Percentiles rank a stretch among this genome's conserved stretches.
phyloP scores from a whole-genome alignment of 1,140 invertebrate species.

The Mylabris phalerata region DNA sequence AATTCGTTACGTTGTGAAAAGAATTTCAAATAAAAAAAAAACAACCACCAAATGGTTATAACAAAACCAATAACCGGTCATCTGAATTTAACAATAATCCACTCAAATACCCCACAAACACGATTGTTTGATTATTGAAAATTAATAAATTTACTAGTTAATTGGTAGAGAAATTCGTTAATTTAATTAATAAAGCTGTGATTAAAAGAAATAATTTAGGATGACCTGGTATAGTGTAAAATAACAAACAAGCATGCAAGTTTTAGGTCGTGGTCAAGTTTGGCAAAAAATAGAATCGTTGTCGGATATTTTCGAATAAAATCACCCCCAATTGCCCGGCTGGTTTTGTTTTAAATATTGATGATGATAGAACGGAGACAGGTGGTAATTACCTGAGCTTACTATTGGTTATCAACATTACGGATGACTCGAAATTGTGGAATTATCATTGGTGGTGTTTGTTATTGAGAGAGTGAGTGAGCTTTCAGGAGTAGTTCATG shows the following conservation, averaged over 20 bases:
- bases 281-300: too few relatives aligned
- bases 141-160: background rate
- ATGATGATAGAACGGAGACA: background rate
- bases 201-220: too few relatives aligned
- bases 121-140: background rate
- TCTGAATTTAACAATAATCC: background rate
- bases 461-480: background rate
- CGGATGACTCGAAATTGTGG: background rate
- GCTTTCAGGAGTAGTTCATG: slow-evolving; percentile 7
- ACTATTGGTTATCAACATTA: slow-evolving; percentile 14
- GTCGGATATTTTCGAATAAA: too few relatives aligned
- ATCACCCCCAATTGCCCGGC: too few relatives aligned
- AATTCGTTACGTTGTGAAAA: slow-evolving; percentile 4
- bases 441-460: slow-evolving; percentile 15
- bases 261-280: too few relatives aligned
- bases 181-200: too few relatives aligned
- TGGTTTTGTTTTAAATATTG: too few relatives aligned
- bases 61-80: too few relatives aligned
- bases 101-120: background rate
- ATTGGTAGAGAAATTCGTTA: background rate
- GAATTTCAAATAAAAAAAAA: too few relatives aligned
- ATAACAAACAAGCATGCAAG: too few relatives aligned
- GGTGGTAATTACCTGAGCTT: slow-evolving; percentile 10
- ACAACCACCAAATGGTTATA: too few relatives aligned
- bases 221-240: too few relatives aligned